phyloP scores from a whole-genome alignment of 2,888 invertebrate species.

The Zelleria hepariella region DNA sequence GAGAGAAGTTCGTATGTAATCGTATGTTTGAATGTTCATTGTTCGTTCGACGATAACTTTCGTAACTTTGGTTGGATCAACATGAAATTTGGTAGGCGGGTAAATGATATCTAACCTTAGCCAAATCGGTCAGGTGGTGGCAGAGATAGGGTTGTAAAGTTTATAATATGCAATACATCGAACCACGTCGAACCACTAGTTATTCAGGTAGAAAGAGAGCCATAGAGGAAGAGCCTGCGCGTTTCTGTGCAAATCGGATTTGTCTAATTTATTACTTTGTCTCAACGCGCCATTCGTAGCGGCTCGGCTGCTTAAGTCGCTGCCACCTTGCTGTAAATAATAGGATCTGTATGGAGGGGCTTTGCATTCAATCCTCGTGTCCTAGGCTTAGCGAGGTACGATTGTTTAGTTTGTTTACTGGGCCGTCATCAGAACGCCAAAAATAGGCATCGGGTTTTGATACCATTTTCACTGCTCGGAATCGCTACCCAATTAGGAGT shows the following conservation, averaged over 20 bases:
- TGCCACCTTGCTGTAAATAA: constrained; percentile 61
- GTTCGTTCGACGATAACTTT: too few relatives aligned
- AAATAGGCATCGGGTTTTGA: background rate
- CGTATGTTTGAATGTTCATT: too few relatives aligned
- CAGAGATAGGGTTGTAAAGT: too few relatives aligned
- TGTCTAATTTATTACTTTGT: constrained; percentile 65
- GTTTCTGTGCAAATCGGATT: constrained; percentile 67
- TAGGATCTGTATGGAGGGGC: constrained; percentile 50
- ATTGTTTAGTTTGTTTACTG: background rate
- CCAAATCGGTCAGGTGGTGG: too few relatives aligned
- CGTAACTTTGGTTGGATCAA: too few relatives aligned
- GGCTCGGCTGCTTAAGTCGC: constrained; percentile 61
- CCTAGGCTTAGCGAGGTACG: background rate
- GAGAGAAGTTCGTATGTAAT: too few relatives aligned
- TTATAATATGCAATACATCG: too few relatives aligned
- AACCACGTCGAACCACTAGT: too few relatives aligned
- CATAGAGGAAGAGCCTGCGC: constrained; percentile 21
- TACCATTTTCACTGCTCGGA: background rate
- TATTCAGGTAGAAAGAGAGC: too few relatives aligned
- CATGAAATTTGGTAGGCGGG: too few relatives aligned
- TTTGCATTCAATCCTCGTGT: background rate
- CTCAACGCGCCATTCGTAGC: constrained; percentile 20
- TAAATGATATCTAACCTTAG: too few relatives aligned
- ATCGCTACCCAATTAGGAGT: background rate
- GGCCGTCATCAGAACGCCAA: background rate